These are phyloP conservation scores for Platysteira castanea DNA, from an alignment of 2,113 vertebrate species.

Conservation along the genomic window DNA sequence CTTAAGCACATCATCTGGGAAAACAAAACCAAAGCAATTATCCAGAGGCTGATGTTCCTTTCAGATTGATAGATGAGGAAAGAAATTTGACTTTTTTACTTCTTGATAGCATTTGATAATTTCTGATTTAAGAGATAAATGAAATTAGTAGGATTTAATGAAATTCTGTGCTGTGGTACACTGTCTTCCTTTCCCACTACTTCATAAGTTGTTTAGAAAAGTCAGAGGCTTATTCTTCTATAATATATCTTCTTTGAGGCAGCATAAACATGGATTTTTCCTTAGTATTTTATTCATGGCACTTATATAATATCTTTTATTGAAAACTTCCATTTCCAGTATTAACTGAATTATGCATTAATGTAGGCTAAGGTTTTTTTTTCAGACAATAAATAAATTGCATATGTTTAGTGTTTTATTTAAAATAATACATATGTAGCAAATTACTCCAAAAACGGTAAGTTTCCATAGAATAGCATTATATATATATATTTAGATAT, in stretches of 20 bases:
- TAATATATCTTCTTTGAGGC: background rate
- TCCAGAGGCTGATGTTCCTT: background rate
- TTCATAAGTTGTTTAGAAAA: background rate
- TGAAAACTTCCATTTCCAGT: background rate
- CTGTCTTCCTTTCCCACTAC: background rate
- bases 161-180: background rate
- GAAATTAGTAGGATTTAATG: background rate
- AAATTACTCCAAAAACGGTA: background rate
- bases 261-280: background rate
- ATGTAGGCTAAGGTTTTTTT: background rate
- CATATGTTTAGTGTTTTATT: background rate
- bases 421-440: background rate
- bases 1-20: background rate
- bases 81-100: background rate
- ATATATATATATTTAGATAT: too few relatives aligned
- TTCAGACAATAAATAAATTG: background rate
- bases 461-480: background rate
- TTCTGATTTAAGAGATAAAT: background rate
- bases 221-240: background rate
- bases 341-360: background rate
- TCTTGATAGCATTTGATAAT: background rate
- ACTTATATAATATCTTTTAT: background rate
- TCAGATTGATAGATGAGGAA: background rate
- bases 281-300: background rate
- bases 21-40: background rate